Evolutionary conservation across 2,888 invertebrate genomes (phyloP), one percentile per base, ranked within the genome.

Genomic region (Apamea monoglypha): DNA sequence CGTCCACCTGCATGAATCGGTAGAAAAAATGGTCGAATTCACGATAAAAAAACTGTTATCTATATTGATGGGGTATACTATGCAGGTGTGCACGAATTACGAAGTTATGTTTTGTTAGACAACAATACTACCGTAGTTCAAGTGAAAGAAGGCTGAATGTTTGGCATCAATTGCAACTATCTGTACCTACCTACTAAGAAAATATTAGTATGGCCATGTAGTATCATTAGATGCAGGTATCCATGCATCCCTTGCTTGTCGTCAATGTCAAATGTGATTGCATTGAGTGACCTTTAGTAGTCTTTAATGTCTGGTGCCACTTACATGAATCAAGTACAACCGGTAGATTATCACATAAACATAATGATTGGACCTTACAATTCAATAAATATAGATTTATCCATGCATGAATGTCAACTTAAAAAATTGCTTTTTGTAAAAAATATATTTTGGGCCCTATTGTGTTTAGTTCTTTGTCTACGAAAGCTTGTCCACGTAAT

Each of bases 231-330:
- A 56, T 29, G 10, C 29, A 78, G 40, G 44, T 78, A 50, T 50
- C 12, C 25, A 77, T 21, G 69, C 66, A 81, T 76, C 63, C n/a
- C 67, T 72, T 71, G 68, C 81, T 7, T 72, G 70, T 72, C 2
- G 47, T 67, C 78, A 81, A 72, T 84, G 86, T 78, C 87, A 29
- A 56, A 68, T 70, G 29, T n/a, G 25, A 74, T 36, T 81, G 87
- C 69, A 72, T 59, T 63, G 29, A 21, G 25, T 87, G 81, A 86
- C 87, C 85, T 87, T 76, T 78, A 25, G 12, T 64, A 56, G 71
- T 72, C 73, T 72, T 70, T 64, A 64, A 74, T 61, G 47, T 18
- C n/a, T 44, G 66, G 63, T 69, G 64, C 40, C 74, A 70, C 36
- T 67, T 82, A 40, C 29, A 70, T 61, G 63, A 50, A 83, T 79